phyloP scores from a whole-genome alignment of 2,888 invertebrate genomes.

The Dione vanillae region DNA sequence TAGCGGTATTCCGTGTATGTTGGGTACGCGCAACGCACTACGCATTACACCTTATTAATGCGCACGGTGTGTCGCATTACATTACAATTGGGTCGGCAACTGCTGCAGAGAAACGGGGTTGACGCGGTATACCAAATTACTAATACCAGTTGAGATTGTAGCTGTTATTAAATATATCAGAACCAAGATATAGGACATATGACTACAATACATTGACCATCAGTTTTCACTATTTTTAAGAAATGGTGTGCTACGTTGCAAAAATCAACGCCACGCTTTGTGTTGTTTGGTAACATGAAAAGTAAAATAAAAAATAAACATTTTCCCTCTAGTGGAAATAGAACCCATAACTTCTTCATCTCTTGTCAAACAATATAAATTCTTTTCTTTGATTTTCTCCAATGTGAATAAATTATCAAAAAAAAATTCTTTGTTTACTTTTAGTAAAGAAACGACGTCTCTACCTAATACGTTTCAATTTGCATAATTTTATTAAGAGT shows the following conservation, averaged over 20 bases:
- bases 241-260: no score
- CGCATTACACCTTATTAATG: conserved; percentile 37
- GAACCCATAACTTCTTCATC: no score
- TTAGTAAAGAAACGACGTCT: conserved; percentile 13
- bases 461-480: conserved; percentile 24
- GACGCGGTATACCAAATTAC: not conserved
- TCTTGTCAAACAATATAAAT: no score
- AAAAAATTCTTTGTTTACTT: not conserved
- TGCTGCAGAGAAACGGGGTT: conserved; percentile 36
- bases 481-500: conserved; percentile 29
- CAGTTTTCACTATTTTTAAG: no score
- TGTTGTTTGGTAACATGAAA: no score
- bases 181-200: no score
- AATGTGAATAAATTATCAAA: conserved; percentile 1
- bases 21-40: conserved; percentile 30
- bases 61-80: conserved; percentile 36
- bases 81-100: conserved; percentile 43
- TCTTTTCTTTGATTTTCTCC: not conserved
- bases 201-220: no score
- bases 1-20: conserved; percentile 41
- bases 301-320: no score
- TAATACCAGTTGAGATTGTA: not conserved
- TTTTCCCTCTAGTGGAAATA: no score
- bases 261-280: no score
- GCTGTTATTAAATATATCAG: no score